Percentiles rank a stretch among this genome's conserved stretches.
phyloP scores from a whole-genome alignment of 2,797 vertebrate species.

The Distichodus sexfasciatus region DNA sequence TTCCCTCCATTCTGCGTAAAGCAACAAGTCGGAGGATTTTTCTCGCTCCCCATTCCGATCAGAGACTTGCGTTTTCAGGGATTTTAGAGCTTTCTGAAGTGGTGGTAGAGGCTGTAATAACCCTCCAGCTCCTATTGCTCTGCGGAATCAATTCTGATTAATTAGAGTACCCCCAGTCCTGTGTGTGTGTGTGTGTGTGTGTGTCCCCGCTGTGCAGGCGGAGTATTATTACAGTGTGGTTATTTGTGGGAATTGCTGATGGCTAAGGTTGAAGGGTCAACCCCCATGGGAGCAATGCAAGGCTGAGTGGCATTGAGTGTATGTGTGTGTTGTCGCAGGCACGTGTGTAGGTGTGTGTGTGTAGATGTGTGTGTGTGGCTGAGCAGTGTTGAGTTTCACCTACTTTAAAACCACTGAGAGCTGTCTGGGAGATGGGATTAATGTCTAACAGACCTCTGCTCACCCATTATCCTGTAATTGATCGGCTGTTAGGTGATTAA shows the following conservation, averaged over 20 bases:
- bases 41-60: conserved; percentile 22
- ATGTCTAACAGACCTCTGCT: conserved; percentile 43
- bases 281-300: not conserved
- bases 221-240: conserved; percentile 39
- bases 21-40: no score
- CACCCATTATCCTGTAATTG: conserved; percentile 47
- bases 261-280: conserved; percentile 41
- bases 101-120: conserved; percentile 4
- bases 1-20: not conserved
- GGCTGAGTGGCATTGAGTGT: conserved; percentile 5
- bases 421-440: conserved; percentile 38
- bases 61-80: conserved; percentile 12
- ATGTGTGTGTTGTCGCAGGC: conserved; percentile 26
- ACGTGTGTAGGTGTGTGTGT: conserved; percentile 12
- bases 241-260: conserved; percentile 47
- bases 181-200: conserved; percentile 31
- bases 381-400: conserved; percentile 50
- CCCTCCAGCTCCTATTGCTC: conserved; percentile 24
- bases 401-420: conserved; percentile 46
- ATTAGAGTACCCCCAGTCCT: conserved; percentile 20
- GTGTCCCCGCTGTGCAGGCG: not conserved
- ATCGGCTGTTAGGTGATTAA: conserved; percentile 48
- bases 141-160: conserved; percentile 38
- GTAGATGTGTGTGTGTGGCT: conserved; percentile 34
- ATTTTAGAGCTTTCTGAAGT: not conserved